Base-by-base conservation (phyloP, 1,140 invertebrate species). In the Streblospio benedicti region DNA sequence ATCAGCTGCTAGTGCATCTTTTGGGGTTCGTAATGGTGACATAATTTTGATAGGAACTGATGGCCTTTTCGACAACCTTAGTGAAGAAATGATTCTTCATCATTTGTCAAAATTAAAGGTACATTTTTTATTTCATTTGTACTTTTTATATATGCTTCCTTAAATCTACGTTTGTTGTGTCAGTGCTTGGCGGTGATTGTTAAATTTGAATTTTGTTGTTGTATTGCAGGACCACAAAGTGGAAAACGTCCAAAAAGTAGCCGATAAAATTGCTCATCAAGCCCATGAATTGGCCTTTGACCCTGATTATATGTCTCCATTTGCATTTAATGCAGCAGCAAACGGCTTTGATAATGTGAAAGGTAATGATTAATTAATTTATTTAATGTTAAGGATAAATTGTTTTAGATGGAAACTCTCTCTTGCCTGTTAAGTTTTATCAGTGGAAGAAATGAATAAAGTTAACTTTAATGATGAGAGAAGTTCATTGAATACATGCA, bases 31-130 rank as follows among this genome's bases (percentile, higher is more conserved):
- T 75, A 88, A 93, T 71, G 94, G 94, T 43, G 95, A 98, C 79
- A 87, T 97, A 33, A 92, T 98, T 68, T 81, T 98, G 30, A 83
- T 97, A 35, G 95, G 93, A 33, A 97, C 93, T 1, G 94, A 98
- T 80, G 95, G 95, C 45, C 89, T 98, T 23, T 98, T 97, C 80
- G 95, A 98, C 79, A 98, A 98, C 81, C 85, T 97, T 67, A 92
- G 91, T 60, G 91, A 95, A 68, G 85, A 86, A 60, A 82, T 94
- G 69, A 84, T 97, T 68, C 77, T 93, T 55, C 84, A 86, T 16
- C 87, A 91, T 79, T 83, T 93, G 74, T 76, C 81, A 33, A 85
- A 86, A 69, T 69, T 83, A 57, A 71, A 76, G 68, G 76, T 78
- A 66, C n/a, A 61, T 62, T 45, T 45, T 32, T n/a, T 64, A 20